These are phyloP conservation scores for Sinocyclocheilus anophthalmus DNA, from an alignment of 2,113 vertebrate species.

Conservation along the genomic window DNA sequence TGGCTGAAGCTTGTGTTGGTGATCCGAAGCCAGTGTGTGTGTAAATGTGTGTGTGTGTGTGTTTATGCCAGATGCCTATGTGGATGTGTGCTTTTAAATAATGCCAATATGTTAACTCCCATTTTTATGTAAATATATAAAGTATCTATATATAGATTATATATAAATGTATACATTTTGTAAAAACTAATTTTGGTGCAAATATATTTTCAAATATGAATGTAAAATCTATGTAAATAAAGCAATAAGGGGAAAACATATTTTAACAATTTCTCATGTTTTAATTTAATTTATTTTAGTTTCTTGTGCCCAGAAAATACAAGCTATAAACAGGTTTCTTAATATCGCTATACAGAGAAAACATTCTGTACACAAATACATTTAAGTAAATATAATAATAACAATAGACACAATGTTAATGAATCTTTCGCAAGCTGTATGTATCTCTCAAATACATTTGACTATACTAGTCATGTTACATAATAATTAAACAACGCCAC, in stretches of 20 bases:
- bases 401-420: background rate
- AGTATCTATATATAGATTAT: background rate
- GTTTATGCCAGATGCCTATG: conserved; percentile 21
- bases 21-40: conserved; percentile 4
- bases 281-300: conserved; percentile 16
- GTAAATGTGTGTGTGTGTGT: conserved; percentile 32
- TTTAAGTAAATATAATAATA: background rate
- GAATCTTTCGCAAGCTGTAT: background rate
- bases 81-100: background rate
- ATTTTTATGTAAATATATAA: conserved; percentile 27
- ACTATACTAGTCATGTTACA: conserved; percentile 1
- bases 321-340: conserved; percentile 8
- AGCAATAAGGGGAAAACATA: conserved; percentile 52
- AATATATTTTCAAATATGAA: conserved; percentile 10
- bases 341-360: background rate
- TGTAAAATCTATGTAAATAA: conserved; percentile 24
- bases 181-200: background rate
- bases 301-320: conserved; percentile 46
- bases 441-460: background rate
- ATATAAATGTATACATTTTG: conserved; percentile 25
- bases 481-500: background rate
- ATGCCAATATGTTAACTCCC: no score
- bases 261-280: conserved; percentile 36
- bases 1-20: background rate
- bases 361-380: conserved; percentile 9